Evolutionary conservation across 2,113 vertebrate genomes (phyloP), one percentile per base, ranked within the genome.

Genomic region (Argyrosomus japonicus): DNA sequence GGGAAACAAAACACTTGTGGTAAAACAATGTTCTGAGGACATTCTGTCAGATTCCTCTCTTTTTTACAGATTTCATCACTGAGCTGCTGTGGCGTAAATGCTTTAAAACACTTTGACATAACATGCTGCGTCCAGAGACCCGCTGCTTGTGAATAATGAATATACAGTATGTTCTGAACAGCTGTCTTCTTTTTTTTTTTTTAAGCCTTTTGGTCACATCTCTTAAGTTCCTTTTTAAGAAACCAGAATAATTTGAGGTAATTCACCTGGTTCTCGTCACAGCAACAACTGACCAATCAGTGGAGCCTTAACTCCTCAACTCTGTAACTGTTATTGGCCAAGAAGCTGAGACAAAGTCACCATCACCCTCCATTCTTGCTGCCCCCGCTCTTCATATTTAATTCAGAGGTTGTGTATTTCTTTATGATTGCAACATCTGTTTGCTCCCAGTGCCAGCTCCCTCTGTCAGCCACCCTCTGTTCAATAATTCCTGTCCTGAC

Each of bases 341-440:
- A 82, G 54, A 53, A 43, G 64, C 40, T 15, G 48, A 75, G 32
- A n/a, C 27, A 51, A 53, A 88, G 68, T 87, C 83, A 11, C 53
- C 74, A 71, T 56, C 58, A 57, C 74, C 77, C 65, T 80, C 78
- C 79, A 74, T 74, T 82, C 65, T 80, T 81, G 75, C 72, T 60
- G 83, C 83, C 90, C 88, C 84, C 58, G 61, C 85, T 81, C 78
- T 82, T 95, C 91, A 95, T 95, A 91, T 95, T 95, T 95, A 92
- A 93, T 95, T 95, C 92, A 95, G 87, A 82, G 79, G 77, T 81
- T 90, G 92, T 90, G 91, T 89, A 93, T 95, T 95, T 95, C 92
- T 95, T 94, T 93, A 93, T 93, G 94, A 94, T 94, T 93, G 92
- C 93, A 93, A 94, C 95, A 96, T 95, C 94, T 94, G 94, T 91